Evolutionary conservation across 2,113 vertebrate genomes (phyloP), one percentile per base, ranked within the genome.

Genomic region (Solea solea): DNA sequence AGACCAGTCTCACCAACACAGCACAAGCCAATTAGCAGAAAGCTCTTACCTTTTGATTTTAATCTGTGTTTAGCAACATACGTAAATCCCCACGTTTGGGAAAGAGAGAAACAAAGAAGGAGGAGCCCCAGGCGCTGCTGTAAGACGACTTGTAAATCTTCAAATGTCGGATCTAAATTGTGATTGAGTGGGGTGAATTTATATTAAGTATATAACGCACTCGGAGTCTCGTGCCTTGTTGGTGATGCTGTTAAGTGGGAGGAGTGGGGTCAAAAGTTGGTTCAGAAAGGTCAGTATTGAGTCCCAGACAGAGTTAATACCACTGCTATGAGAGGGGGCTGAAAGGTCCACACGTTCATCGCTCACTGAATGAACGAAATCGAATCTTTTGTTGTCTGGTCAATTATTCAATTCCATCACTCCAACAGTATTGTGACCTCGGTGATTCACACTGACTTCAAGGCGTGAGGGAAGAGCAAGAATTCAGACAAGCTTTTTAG

Each of bases 391-490:
- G 59, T 58, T 69, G 73, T 67, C 58, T 60, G 66, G 65, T 92
- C 89, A 85, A 73, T 92, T 91, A 85, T 92, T 89, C 79, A 92
- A 86, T 91, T 84, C 78, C 76, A 82, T 84, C 67, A 67, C 73
- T 28, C 66, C 77, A 74, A 55, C 73, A 73, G 62, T 44, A 74
- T 52, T 85, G 88, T 91, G 91, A 90, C 88, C 87, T 57, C 64
- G 16, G 80, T 69, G 78, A 83, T 87, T 81, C 64, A 71, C 71
- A 59, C 76, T 75, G 80, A 81, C 61, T 88, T 86, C 69, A 75
- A 83, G 60, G 57, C 72, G 67, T 86, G 53, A 65, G 42, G 62
- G 65, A 54, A 46, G 14, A 54, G 44, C 6, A 6, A 1, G 21
- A 68, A 41, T 59, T 76, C 34, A 44, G 10, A 44, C 4, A 8